A percentile compares a stretch with the other conserved stretches of the same genome.
These are phyloP conservation scores for Eulemur macaco DNA, from an alignment of 2,113 vertebrate species.

Conservation along the genomic window DNA sequence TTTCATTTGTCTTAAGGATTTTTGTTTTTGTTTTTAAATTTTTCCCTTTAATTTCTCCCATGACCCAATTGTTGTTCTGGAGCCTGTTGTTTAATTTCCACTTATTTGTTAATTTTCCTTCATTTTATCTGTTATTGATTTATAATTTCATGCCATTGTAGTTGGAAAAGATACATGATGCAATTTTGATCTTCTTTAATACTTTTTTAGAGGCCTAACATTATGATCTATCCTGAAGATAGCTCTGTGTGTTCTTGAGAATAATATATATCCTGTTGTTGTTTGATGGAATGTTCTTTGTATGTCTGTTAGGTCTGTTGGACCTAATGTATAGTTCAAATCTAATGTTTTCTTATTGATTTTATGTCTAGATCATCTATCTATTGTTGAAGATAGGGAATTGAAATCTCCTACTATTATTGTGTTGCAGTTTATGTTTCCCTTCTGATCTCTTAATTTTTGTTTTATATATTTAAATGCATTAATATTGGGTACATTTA, in stretches of 20 bases:
- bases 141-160: neutral
- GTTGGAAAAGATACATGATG: neutral
- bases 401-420: neutral
- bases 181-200: neutral
- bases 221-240: neutral
- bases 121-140: neutral
- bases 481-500: neutral
- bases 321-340: neutral
- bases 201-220: neutral
- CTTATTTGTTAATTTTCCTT: neutral
- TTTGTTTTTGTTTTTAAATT: too few relatives aligned
- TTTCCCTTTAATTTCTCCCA: neutral
- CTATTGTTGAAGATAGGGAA: neutral
- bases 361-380: neutral
- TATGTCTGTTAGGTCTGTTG: neutral
- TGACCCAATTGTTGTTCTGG: neutral
- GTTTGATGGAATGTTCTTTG: neutral
- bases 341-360: neutral
- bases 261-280: neutral
- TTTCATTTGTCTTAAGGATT: neutral
- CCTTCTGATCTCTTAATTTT: neutral
- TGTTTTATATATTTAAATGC: neutral
- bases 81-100: neutral
- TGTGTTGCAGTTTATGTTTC: neutral
- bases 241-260: neutral